phyloP scores from a whole-genome alignment of 1,140 invertebrate species.

The Globodera rostochiensis region DNA sequence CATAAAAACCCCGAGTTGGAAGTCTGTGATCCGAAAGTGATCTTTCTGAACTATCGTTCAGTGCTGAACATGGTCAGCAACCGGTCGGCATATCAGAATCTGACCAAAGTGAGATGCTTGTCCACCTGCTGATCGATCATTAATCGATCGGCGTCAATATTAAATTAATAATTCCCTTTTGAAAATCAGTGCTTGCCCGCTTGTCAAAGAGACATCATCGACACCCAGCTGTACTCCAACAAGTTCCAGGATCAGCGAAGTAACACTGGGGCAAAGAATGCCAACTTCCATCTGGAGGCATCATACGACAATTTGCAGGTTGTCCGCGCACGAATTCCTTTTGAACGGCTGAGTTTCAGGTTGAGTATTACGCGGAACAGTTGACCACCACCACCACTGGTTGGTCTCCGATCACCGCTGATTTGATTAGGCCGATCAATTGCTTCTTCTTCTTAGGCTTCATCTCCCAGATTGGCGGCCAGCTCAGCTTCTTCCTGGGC shows the following conservation, averaged over 20 bases:
- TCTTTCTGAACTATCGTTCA: conserved; percentile 29
- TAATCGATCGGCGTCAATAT: background rate
- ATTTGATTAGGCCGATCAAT: background rate
- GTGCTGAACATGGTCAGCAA: conserved; percentile 25
- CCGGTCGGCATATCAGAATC: conserved; percentile 21
- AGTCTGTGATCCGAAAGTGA: conserved; percentile 38
- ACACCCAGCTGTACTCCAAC: conserved; percentile 32
- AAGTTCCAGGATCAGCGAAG: conserved; percentile 21
- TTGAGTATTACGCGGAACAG: conserved; percentile 34
- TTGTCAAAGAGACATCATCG: conserved; percentile 30
- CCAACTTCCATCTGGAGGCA: conserved; percentile 31
- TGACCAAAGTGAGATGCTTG: conserved; percentile 13
- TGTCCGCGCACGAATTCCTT: background rate
- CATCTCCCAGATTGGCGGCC: conserved; percentile 51
- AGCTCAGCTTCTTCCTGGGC: conserved; percentile 43
- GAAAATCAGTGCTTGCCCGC: conserved; percentile 34
- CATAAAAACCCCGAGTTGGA: conserved; percentile 39
- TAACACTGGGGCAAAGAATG: background rate
- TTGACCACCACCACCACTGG: conserved; percentile 32
- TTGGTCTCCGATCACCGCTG: background rate
- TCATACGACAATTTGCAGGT: conserved; percentile 42
- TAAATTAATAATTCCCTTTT: background rate
- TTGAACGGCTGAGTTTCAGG: conserved; percentile 11
- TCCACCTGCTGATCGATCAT: background rate
- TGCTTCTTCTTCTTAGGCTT: conserved; percentile 19